Evolutionary conservation across 2,888 invertebrate species (phyloP).

Genomic region (Andrena fulva): DNA sequence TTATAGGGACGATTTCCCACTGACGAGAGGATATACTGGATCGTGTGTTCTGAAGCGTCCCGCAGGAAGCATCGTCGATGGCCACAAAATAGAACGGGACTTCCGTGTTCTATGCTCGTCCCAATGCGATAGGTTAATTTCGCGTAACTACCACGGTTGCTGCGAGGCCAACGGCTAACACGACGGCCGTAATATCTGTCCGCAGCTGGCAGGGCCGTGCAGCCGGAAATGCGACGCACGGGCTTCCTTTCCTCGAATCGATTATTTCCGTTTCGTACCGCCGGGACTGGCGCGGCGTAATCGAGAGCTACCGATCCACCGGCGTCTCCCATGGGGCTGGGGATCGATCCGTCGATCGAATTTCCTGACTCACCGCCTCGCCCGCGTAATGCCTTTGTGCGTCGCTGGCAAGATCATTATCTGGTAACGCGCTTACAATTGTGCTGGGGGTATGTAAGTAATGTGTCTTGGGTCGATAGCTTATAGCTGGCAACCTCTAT

Average conservation of each 20-base stretch:
- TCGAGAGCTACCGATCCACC: not conserved
- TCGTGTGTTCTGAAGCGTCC: not conserved
- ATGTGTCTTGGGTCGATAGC: not conserved
- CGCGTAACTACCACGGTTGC: constrained; percentile 48
- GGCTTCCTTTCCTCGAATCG: constrained; percentile 48
- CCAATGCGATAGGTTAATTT: constrained; percentile 53
- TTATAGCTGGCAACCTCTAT: too few species aligned
- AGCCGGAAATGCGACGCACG: constrained; percentile 41
- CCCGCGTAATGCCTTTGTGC: not conserved
- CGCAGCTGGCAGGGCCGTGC: constrained; percentile 15
- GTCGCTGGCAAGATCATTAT: not conserved
- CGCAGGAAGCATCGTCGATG: constrained; percentile 27
- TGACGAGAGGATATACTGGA: too few species aligned
- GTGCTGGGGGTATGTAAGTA: not conserved
- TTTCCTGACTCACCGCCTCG: not conserved
- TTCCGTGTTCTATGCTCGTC: constrained; percentile 11
- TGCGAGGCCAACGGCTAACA: constrained; percentile 1
- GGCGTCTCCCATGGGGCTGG: not conserved
- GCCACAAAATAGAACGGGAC: constrained; percentile 44
- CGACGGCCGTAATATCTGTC: constrained; percentile 31
- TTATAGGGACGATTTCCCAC: too few species aligned
- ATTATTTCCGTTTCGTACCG: constrained; percentile 41
- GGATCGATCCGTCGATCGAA: constrained; percentile 8
- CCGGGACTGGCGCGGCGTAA: constrained; percentile 9
- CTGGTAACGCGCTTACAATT: not conserved